These are phyloP conservation scores for Oryzias melastigma DNA, from an alignment of 2,113 vertebrate species.

Conservation along the genomic window DNA sequence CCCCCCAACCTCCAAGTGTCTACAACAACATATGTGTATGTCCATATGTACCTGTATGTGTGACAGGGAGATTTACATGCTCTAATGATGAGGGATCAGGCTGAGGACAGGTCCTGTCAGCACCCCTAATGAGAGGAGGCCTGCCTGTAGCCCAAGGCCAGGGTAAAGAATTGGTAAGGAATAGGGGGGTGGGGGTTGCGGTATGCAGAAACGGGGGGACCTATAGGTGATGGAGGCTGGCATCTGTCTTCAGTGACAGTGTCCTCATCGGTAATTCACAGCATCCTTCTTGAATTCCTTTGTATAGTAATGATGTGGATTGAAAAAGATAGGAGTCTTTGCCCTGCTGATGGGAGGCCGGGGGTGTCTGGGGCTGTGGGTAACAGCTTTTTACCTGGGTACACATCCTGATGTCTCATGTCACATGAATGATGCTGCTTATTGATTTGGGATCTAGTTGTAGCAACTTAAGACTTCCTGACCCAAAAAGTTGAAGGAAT, in stretches of 20 bases:
- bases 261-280: constrained; percentile 52
- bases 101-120: constrained; percentile 75
- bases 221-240: constrained; percentile 54
- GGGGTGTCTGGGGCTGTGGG: constrained; percentile 6
- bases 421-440: constrained; percentile 47
- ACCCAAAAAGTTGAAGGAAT: constrained; percentile 29
- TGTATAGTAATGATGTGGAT: constrained; percentile 45
- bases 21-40: constrained; percentile 27
- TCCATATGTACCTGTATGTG: constrained; percentile 40
- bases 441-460: constrained; percentile 51
- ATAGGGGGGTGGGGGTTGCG: constrained; percentile 44
- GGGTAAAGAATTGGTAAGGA: constrained; percentile 54
- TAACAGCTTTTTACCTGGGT: constrained; percentile 32
- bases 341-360: constrained; percentile 4
- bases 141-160: constrained; percentile 62
- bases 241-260: constrained; percentile 71
- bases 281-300: constrained; percentile 46
- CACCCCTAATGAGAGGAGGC: constrained; percentile 73
- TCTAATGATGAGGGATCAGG: constrained; percentile 81
- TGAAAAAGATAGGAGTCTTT: constrained; percentile 23
- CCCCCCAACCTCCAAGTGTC: constrained; percentile 20
- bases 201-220: constrained; percentile 25
- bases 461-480: constrained; percentile 14
- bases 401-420: constrained; percentile 35
- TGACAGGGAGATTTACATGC: constrained; percentile 79